Evolutionary conservation across 2,113 vertebrate genomes (phyloP).

Genomic region (Oryzias javanicus): DNA sequence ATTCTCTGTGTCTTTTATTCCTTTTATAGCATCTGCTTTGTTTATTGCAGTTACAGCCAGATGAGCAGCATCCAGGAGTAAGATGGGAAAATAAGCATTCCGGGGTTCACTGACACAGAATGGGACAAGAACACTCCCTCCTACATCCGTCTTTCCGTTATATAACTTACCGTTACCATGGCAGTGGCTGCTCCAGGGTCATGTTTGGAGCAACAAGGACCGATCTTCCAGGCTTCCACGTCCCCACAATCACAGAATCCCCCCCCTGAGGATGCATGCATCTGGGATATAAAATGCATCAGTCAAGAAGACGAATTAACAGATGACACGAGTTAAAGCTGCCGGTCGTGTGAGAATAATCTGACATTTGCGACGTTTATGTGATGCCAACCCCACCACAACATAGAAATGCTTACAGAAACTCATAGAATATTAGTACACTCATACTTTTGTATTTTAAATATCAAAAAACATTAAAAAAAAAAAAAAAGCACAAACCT

Average conservation of each 20-base stretch:
- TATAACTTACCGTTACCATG: slow-evolving; percentile 85
- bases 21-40: slow-evolving; percentile 35
- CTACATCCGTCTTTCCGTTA: slow-evolving; percentile 54
- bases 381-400: too few species aligned
- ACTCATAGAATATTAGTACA: too few species aligned
- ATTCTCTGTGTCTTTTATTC: slow-evolving; percentile 12
- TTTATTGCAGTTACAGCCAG: slow-evolving; percentile 16
- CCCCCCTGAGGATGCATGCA: slow-evolving; percentile 94
- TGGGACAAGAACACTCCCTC: slow-evolving; percentile 39
- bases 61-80: slow-evolving; percentile 27
- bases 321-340: neutral
- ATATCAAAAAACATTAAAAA: neutral
- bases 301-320: slow-evolving; percentile 13
- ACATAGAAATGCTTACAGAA: too few species aligned
- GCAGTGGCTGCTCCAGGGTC: slow-evolving; percentile 79
- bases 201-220: slow-evolving; percentile 89
- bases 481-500: slow-evolving; percentile 80
- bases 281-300: slow-evolving; percentile 70
- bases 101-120: slow-evolving; percentile 61
- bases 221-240: slow-evolving; percentile 95
- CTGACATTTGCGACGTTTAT: too few species aligned
- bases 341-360: too few species aligned
- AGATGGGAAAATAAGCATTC: slow-evolving; percentile 67
- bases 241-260: slow-evolving; percentile 99
- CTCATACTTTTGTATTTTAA: neutral